phyloP scores from a whole-genome alignment of 2,113 vertebrate species.

The Irena cyanogastra region DNA sequence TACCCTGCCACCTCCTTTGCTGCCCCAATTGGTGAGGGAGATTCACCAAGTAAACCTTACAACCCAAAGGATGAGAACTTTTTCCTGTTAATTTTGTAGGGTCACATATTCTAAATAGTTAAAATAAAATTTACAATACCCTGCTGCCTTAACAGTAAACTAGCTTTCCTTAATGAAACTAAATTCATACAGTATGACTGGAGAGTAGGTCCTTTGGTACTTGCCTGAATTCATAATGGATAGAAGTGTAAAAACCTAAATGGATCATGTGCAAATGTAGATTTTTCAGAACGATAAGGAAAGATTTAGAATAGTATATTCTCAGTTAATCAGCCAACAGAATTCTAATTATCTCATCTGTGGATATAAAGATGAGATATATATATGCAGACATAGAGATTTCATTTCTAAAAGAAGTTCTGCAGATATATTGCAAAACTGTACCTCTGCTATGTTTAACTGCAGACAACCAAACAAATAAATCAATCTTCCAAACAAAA shows the following conservation, averaged over 20 bases:
- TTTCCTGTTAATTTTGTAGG: slow-evolving; percentile 13
- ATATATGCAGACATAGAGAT: neutral
- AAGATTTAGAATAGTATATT: slow-evolving; percentile 38
- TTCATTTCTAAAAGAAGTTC: slow-evolving; percentile 11
- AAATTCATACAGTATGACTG: slow-evolving; percentile 19
- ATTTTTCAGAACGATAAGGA: slow-evolving; percentile 15
- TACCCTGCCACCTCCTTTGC: fast-evolving
- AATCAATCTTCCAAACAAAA: neutral
- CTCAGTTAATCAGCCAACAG: slow-evolving; percentile 32
- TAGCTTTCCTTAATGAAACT: slow-evolving; percentile 62
- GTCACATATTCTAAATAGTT: slow-evolving; percentile 31
- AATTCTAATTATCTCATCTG: slow-evolving; percentile 54
- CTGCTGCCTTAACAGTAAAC: slow-evolving; percentile 33
- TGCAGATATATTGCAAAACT: neutral
- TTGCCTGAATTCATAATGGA: slow-evolving; percentile 35
- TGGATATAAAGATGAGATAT: neutral
- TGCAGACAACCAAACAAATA: neutral
- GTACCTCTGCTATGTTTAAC: neutral
- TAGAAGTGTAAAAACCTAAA: slow-evolving; percentile 24
- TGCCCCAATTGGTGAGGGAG: neutral
- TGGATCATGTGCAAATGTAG: slow-evolving; percentile 1
- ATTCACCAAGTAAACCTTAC: slow-evolving; percentile 16
- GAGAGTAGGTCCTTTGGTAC: slow-evolving; percentile 9
- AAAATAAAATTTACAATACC: slow-evolving; percentile 64
- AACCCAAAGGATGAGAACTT: neutral